These are phyloP conservation scores for Ochotona princeps DNA, from an alignment of 2,113 vertebrate genomes.

Conservation along the genomic window DNA sequence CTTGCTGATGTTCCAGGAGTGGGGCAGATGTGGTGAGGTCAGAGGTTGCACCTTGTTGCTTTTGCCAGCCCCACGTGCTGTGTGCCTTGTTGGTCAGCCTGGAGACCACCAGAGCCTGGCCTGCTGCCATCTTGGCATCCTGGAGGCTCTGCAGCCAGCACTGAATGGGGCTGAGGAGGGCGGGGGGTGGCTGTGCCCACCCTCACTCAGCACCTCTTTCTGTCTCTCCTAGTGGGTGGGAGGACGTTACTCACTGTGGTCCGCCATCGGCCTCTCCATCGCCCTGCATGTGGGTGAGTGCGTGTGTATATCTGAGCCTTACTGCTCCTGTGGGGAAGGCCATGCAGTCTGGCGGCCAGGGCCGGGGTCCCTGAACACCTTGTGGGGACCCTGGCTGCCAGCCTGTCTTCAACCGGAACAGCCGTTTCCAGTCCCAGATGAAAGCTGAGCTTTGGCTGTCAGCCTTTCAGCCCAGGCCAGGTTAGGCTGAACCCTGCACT, in stretches of 20 bases:
- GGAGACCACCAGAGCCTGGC: not conserved
- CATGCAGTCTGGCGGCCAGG: not conserved
- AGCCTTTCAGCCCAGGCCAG: not conserved
- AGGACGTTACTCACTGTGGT: slow-evolving; percentile 98
- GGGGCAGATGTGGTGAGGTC: not conserved
- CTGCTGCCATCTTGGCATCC: slow-evolving; percentile 21
- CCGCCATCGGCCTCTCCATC: slow-evolving; percentile 98
- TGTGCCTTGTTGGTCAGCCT: not conserved
- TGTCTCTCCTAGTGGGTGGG: slow-evolving; percentile 94
- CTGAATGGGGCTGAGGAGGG: slow-evolving; percentile 18
- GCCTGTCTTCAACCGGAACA: not conserved
- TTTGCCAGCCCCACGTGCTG: not conserved
- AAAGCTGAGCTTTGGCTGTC: not conserved
- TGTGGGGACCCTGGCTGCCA: not conserved
- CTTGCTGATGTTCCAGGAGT: not conserved
- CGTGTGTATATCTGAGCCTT: not conserved
- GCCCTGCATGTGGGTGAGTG: slow-evolving; percentile 95
- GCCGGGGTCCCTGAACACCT: not conserved
- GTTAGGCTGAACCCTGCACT: not conserved
- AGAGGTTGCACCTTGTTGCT: not conserved
- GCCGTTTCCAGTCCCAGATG: not conserved
- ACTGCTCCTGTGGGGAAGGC: not conserved
- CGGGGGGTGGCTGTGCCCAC: slow-evolving; percentile 49
- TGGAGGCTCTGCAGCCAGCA: not conserved
- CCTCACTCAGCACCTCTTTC: slow-evolving; percentile 47